phyloP scores from a whole-genome alignment of 2,113 vertebrate genomes.

The Tachysurus fulvidraco region DNA sequence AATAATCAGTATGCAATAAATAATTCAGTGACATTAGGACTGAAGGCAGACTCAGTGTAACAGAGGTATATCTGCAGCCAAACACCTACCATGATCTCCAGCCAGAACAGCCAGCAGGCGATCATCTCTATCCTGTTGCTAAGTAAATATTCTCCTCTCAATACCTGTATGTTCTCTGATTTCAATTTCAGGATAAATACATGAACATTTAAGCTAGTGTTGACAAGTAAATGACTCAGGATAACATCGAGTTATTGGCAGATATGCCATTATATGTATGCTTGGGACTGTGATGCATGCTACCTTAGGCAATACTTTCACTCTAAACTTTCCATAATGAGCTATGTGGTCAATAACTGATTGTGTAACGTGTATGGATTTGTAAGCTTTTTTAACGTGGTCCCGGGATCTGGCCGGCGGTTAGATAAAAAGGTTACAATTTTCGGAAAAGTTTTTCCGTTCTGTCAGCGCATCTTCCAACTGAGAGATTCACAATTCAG shows the following conservation, averaged over 20 bases:
- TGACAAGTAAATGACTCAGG: not conserved
- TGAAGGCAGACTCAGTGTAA: conserved; percentile 33
- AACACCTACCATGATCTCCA: conserved; percentile 53
- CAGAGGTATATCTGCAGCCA: conserved; percentile 26
- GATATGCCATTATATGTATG: conserved; percentile 54
- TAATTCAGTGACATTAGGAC: conserved; percentile 56
- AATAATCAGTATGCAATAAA: conserved; percentile 52
- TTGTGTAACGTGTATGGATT: conserved; percentile 8
- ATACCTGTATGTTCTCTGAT: not conserved
- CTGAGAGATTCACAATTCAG: conserved; percentile 3
- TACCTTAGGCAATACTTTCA: conserved; percentile 7
- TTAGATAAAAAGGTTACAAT: not conserved
- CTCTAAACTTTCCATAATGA: conserved; percentile 1
- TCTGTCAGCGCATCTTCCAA: not conserved
- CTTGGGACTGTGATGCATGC: conserved; percentile 7
- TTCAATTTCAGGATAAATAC: not conserved
- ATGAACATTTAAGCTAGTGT: conserved; percentile 15
- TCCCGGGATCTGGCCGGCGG: not conserved
- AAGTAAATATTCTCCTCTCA: conserved; percentile 19
- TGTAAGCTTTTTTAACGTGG: not conserved
- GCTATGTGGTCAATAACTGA: conserved; percentile 15
- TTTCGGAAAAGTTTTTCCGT: too few species aligned
- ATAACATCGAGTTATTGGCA: conserved; percentile 46
- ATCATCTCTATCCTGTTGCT: conserved; percentile 54
- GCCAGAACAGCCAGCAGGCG: conserved; percentile 57